Evolutionary conservation across 2,888 invertebrate species (phyloP), one percentile per base, ranked within the genome.

Genomic region (Brachyptera risi): DNA sequence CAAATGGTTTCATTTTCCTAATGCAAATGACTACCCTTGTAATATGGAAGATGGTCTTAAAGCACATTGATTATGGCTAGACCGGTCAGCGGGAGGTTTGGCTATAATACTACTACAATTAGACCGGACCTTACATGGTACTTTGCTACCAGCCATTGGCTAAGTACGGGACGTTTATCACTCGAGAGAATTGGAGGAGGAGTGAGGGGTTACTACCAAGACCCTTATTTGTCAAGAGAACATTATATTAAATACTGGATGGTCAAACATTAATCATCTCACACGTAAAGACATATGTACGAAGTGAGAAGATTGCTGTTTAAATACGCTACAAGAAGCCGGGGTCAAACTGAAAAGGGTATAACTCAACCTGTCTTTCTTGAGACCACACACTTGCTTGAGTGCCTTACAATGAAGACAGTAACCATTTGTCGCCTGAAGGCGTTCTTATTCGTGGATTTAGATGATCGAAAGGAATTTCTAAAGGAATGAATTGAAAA

Each of bases 201-300:
- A n/a, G n/a, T n/a, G n/a, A n/a, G n/a, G 56, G 47, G 26, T 5
- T 7, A 38, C 49, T 5, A 19, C 60, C 49, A 56, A 61, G 60
- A 60, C 50, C 23, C 35, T 58, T 61, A 61, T 61, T 61, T 61
- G 61, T 61, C 61, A 61, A 49, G 17, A 35, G 27, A 58, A 58
- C 61, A 58, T 61, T 57, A 61, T 58, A 61, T 61, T 61, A 61
- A 61, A 61, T 56, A 51, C 31, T 57, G 56, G 59, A 59, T 57
- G 40, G 27, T 31, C 9, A 2, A 11, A 27, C 61, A 61, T 61
- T 58, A 50, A 61, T 61, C 61, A 61, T 61, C 57, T 27, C 37
- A 23, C 35, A 1, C 24, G 19, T 23, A 21, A 24, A 47, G 47
- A 47, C 47, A 47, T 4, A 3, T 11, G 44, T 44, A 11, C 4